A percentile compares a stretch with the other conserved stretches of the same genome.
Conservation (phyloP, 1,140 invertebrate genomes). For the Macrosteles quadrilineatus region DNA sequence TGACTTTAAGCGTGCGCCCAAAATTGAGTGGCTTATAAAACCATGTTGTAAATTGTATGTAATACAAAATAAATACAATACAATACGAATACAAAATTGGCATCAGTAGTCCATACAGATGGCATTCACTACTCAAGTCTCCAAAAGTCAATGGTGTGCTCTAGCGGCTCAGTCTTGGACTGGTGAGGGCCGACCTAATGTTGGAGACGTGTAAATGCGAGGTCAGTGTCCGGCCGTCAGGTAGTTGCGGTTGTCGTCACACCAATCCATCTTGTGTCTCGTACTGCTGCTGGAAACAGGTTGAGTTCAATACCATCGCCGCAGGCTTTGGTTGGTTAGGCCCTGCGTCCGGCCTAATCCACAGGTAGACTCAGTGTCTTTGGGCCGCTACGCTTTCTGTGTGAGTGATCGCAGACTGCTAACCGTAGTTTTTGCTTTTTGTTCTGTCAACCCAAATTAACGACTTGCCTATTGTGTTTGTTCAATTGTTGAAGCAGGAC, state of each 20-base stretch:
- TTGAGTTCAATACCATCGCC: slow-evolving; percentile 96
- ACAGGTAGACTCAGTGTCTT: slow-evolving; percentile 63
- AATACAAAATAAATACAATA: too few species aligned
- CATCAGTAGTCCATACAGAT: too few species aligned
- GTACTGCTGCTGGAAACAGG: slow-evolving; percentile 70
- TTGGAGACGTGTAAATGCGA: slow-evolving; percentile 61
- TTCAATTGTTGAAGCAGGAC: too few species aligned
- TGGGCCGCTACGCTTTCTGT: too few species aligned
- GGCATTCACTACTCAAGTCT: too few species aligned
- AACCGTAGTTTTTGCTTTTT: too few species aligned
- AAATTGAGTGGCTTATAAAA: too few species aligned
- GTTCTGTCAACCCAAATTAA: too few species aligned
- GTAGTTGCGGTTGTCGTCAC: neutral
- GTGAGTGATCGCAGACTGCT: neutral
- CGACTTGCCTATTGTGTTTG: too few species aligned
- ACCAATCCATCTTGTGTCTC: neutral
- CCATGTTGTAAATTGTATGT: too few species aligned
- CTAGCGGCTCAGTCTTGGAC: slow-evolving; percentile 67
- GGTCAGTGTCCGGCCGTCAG: neutral
- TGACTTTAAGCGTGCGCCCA: too few species aligned
- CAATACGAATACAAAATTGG: too few species aligned
- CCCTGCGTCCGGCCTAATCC: slow-evolving; percentile 66
- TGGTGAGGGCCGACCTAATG: slow-evolving; percentile 78
- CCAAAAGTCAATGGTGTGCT: neutral
- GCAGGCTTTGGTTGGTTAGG: slow-evolving; percentile 92